Conservation (phyloP, 2,888 invertebrate species). For the Hirtodrosophila trivittata region DNA sequence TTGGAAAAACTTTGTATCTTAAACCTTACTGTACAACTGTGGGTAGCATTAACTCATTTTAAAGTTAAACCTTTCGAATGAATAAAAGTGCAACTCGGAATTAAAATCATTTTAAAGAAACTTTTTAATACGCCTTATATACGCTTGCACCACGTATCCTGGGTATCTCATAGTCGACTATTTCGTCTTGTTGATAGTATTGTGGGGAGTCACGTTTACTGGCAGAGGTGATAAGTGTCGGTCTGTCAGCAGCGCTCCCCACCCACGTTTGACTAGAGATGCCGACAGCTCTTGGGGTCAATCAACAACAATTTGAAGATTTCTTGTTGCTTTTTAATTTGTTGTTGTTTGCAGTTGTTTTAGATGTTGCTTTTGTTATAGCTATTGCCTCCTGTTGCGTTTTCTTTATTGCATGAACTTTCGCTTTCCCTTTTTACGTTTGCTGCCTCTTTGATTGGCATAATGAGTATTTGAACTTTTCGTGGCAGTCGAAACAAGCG, state of each 20-base stretch:
- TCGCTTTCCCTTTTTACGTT: conserved; percentile 71
- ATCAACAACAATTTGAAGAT: conserved; percentile 59
- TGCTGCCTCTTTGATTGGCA: conserved; percentile 56
- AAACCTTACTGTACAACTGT: neutral
- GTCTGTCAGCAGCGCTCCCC: conserved; percentile 49
- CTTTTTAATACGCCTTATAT: too few species aligned
- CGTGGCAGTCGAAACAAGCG: conserved; percentile 42
- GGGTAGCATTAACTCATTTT: too few species aligned
- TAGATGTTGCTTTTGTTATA: conserved; percentile 28
- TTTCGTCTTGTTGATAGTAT: neutral
- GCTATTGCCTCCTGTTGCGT: conserved; percentile 58
- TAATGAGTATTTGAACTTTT: conserved; percentile 62
- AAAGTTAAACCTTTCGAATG: too few species aligned
- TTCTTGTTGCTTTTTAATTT: conserved; percentile 31
- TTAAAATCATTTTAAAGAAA: too few species aligned
- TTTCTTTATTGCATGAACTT: conserved; percentile 64
- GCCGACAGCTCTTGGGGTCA: conserved; percentile 61
- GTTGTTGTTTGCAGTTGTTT: conserved; percentile 23
- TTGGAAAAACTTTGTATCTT: neutral
- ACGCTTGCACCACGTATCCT: neutral
- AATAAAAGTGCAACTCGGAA: too few species aligned
- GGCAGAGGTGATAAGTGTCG: conserved; percentile 65
- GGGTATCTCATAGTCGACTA: conserved; percentile 12
- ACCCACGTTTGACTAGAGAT: conserved; percentile 44
- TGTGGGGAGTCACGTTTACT: conserved; percentile 58